Conservation (phyloP, 1,140 invertebrate genomes). For the Lysiphlebus fabarum region DNA sequence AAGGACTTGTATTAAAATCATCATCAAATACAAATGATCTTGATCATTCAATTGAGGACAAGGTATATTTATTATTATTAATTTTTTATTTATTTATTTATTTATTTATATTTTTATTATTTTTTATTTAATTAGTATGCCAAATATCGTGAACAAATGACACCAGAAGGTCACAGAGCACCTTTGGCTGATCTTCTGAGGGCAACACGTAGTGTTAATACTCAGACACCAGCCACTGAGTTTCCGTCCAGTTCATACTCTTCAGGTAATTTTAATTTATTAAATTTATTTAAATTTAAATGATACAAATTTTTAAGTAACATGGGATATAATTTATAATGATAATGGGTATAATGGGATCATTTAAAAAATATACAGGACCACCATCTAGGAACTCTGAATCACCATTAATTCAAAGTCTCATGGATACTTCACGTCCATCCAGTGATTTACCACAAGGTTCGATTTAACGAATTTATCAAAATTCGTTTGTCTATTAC, state of each 20-base stretch:
- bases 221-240: constrained; percentile 71
- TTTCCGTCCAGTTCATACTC: constrained; percentile 58
- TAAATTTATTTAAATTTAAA: constrained; percentile 1
- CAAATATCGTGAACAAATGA: constrained; percentile 57
- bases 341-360: no score
- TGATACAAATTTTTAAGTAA: no score
- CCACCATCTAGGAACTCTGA: constrained; percentile 60
- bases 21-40: constrained; percentile 45
- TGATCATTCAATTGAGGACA: constrained; percentile 50
- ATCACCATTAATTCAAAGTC: constrained; percentile 59
- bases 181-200: constrained; percentile 74
- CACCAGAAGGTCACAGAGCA: constrained; percentile 80
- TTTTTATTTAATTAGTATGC: constrained; percentile 40
- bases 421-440: constrained; percentile 58
- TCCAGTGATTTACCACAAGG: constrained; percentile 58
- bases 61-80: constrained; percentile 33
- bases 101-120: background rate
- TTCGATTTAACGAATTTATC: constrained; percentile 35
- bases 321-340: no score
- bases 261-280: constrained; percentile 51
- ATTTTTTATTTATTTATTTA: background rate
- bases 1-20: constrained; percentile 65
- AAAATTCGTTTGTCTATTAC: constrained; percentile 29
- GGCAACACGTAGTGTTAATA: constrained; percentile 73
- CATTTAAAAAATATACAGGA: constrained; percentile 45